Evolutionary conservation across 2,888 invertebrate species (phyloP).

Genomic region (Panorpa germanica): DNA sequence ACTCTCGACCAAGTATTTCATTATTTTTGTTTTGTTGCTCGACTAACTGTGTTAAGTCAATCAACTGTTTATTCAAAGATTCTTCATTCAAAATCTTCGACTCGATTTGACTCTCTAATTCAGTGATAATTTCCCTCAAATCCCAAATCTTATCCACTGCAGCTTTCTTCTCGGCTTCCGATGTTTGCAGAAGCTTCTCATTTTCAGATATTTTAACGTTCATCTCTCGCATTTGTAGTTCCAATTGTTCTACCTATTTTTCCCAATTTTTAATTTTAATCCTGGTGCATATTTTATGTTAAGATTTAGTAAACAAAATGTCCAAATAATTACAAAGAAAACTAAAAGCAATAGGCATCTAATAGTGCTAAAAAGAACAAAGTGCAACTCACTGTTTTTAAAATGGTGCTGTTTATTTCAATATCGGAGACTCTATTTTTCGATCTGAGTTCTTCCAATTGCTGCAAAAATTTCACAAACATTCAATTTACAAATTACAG

Average conservation of each 20-base stretch:
- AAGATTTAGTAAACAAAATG: too few species aligned
- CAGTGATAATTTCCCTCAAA: constrained; percentile 57
- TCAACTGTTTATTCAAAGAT: constrained; percentile 32
- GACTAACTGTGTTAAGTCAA: constrained; percentile 20
- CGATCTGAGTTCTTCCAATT: too few species aligned
- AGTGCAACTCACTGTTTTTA: too few species aligned
- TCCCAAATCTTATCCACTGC: constrained; percentile 54
- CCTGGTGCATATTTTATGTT: too few species aligned
- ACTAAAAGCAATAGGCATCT: too few species aligned
- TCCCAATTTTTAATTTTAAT: too few species aligned
- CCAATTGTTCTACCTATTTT: constrained; percentile 68
- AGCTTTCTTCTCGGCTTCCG: constrained; percentile 55
- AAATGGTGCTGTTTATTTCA: too few species aligned
- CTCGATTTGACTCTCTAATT: constrained; percentile 58
- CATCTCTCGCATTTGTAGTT: constrained; percentile 53
- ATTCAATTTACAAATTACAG: too few species aligned
- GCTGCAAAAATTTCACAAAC: too few species aligned
- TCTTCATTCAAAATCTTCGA: constrained; percentile 42
- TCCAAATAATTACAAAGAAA: too few species aligned
- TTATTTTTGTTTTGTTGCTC: constrained; percentile 19
- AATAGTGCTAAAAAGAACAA: too few species aligned
- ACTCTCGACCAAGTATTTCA: constrained; percentile 21
- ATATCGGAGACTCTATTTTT: too few species aligned
- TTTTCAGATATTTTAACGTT: constrained; percentile 37
- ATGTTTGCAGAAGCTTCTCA: constrained; percentile 37